Percentiles rank a stretch among this genome's conserved stretches.
Evolutionary conservation across 2,113 vertebrate species (phyloP).

Genomic region (Mohoua ochrocephala): DNA sequence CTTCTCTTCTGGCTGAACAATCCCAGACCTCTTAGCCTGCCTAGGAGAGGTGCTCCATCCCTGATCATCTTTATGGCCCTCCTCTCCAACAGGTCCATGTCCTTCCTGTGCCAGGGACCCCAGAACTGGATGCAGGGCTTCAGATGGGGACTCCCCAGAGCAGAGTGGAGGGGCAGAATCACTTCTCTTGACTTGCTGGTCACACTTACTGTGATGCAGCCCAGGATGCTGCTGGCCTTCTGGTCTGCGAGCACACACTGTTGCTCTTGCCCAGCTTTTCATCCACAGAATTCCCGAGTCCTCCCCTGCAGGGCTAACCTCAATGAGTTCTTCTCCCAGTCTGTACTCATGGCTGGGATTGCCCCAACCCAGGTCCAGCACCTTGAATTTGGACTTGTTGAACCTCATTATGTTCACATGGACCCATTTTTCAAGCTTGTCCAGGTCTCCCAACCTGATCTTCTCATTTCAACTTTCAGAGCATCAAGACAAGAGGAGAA

Average conservation of each 20-base stretch:
- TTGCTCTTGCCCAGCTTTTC: background rate
- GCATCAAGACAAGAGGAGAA: background rate
- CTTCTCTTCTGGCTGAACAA: background rate
- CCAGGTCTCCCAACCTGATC: background rate
- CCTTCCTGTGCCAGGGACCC: accelerated
- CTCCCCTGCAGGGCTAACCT: background rate
- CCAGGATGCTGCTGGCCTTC: background rate
- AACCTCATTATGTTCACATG: background rate
- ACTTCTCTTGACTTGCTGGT: background rate
- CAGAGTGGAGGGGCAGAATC: background rate
- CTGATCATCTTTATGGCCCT: background rate
- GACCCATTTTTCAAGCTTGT: background rate
- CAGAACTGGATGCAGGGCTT: background rate
- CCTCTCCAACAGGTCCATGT: background rate
- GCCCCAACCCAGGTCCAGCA: background rate
- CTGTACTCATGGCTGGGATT: background rate
- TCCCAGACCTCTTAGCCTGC: background rate
- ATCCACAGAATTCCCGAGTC: background rate
- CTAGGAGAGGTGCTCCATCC: background rate
- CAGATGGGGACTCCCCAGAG: background rate
- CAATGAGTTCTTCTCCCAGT: background rate
- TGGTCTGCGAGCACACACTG: background rate
- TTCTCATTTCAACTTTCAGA: background rate
- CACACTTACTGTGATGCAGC: background rate
- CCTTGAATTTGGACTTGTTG: background rate